Conservation (phyloP, 2,888 invertebrate genomes). For the Polydrusus pterygomalis region DNA sequence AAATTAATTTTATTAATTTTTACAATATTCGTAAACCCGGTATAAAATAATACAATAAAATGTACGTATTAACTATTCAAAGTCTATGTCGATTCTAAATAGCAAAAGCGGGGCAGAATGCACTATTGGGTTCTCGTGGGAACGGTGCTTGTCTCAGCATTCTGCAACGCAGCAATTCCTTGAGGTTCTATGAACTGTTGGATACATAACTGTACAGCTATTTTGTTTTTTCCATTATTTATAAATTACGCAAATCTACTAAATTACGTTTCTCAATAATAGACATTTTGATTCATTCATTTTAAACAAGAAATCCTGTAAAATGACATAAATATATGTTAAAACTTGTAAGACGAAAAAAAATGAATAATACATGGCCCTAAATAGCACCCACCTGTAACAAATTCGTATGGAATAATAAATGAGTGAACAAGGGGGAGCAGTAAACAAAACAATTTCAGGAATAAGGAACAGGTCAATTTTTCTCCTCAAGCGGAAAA, state of each 20-base stretch:
- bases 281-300: background rate
- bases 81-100: too few relatives aligned
- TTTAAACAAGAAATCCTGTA: slow-evolving; percentile 5
- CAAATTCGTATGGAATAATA: slow-evolving; percentile 44
- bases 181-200: too few relatives aligned
- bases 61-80: too few relatives aligned
- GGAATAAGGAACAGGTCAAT: slow-evolving; percentile 43
- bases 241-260: background rate
- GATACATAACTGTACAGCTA: too few relatives aligned
- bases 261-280: background rate
- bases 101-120: too few relatives aligned
- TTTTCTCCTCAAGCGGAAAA: slow-evolving; percentile 37
- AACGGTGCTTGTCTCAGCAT: too few relatives aligned
- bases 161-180: too few relatives aligned
- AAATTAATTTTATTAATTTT: too few relatives aligned
- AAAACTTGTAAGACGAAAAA: slow-evolving; percentile 5
- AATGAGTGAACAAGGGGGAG: slow-evolving; percentile 42
- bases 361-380: slow-evolving; percentile 20
- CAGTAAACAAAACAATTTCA: slow-evolving; percentile 48
- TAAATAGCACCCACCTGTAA: slow-evolving; percentile 42
- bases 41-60: too few relatives aligned
- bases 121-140: too few relatives aligned
- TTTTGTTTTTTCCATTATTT: too few relatives aligned
- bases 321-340: slow-evolving; percentile 18
- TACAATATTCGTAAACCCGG: too few relatives aligned